These are phyloP conservation scores for Pristionchus pacificus DNA, from an alignment of 1,140 invertebrate species.

Conservation along the genomic window DNA sequence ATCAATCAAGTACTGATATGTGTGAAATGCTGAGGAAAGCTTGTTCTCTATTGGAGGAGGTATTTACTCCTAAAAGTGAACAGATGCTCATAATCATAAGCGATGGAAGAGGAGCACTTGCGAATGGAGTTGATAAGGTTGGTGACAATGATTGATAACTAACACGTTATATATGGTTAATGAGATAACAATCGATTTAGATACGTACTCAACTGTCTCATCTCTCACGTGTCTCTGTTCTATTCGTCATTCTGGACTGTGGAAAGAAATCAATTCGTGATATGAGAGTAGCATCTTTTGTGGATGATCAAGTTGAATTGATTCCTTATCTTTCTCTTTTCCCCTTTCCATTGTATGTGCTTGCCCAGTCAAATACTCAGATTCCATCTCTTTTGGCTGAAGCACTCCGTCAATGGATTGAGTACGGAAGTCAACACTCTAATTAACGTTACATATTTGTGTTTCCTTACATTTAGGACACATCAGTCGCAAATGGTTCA, in stretches of 20 bases:
- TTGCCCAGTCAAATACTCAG: constrained; percentile 79
- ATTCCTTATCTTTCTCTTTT: constrained; percentile 85
- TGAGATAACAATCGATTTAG: constrained; percentile 5
- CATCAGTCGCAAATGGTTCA: too few relatives aligned
- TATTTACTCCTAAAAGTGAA: constrained; percentile 52
- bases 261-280: constrained; percentile 89
- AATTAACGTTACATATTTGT: too few relatives aligned
- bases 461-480: too few relatives aligned
- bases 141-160: constrained; percentile 60
- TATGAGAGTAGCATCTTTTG: constrained; percentile 67
- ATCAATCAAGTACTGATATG: constrained; percentile 65
- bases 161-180: background rate
- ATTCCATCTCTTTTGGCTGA: constrained; percentile 86
- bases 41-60: constrained; percentile 12
- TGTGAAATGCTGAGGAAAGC: constrained; percentile 67
- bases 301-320: constrained; percentile 58
- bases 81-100: constrained; percentile 87
- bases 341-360: constrained; percentile 97
- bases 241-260: constrained; percentile 93
- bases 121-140: constrained; percentile 77
- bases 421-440: constrained; percentile 58
- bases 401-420: constrained; percentile 95
- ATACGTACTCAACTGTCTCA: background rate
- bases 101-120: constrained; percentile 86
- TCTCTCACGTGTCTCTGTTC: constrained; percentile 71